phyloP scores from a whole-genome alignment of 2,797 vertebrate species.

The Arremon aurantiirostris region DNA sequence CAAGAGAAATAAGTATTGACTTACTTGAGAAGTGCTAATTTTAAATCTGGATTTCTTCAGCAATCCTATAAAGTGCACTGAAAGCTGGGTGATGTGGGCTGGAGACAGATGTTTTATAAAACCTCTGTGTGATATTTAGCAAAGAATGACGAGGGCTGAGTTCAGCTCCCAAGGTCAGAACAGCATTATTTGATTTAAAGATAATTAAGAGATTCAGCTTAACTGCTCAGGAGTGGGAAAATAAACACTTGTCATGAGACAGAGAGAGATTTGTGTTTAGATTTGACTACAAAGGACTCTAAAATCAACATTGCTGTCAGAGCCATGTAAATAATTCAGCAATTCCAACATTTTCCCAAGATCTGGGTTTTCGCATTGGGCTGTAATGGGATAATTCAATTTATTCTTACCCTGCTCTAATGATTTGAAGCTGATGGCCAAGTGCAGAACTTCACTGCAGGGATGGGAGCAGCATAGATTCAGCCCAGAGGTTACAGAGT shows the following conservation, averaged over 20 bases:
- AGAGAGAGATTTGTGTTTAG: conserved; percentile 15
- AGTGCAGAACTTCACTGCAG: neutral
- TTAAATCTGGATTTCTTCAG: neutral
- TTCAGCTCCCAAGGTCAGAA: neutral
- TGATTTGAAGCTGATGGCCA: neutral
- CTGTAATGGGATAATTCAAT: neutral
- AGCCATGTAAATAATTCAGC: conserved; percentile 9
- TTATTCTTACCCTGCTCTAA: neutral
- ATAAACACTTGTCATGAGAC: conserved; percentile 36
- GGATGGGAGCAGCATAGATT: neutral
- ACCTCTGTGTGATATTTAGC: neutral
- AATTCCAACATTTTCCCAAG: neutral
- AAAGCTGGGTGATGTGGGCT: neutral
- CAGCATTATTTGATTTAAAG: conserved; percentile 28
- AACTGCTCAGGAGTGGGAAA: conserved; percentile 26
- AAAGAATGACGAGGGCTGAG: neutral
- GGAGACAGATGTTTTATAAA: conserved; percentile 23
- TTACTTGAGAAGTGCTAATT: conserved; percentile 10
- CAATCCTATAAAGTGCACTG: neutral
- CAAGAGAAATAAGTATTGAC: neutral
- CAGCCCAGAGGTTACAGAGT: neutral
- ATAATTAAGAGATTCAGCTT: conserved; percentile 39
- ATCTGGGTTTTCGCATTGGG: neutral
- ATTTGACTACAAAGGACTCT: conserved; percentile 8
- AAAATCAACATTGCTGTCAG: conserved; percentile 10